Evolutionary conservation across 2,797 vertebrate genomes (phyloP).

Genomic region (Gymnocypris eckloni): DNA sequence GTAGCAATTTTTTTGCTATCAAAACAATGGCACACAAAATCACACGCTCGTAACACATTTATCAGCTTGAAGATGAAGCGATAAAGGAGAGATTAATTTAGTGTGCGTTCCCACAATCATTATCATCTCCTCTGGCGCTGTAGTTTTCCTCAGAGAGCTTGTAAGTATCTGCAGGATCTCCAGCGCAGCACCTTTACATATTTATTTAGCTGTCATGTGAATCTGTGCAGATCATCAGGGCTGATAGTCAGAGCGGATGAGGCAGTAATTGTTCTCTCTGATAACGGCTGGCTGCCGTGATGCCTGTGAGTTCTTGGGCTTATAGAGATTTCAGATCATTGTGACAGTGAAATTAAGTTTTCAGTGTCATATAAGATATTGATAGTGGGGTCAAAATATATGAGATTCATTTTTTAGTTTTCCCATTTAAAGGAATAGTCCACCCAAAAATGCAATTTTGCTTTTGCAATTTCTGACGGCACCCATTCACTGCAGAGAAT

Average conservation of each 20-base stretch:
- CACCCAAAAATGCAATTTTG: neutral
- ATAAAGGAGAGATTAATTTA: conserved; percentile 73
- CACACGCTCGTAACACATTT: neutral
- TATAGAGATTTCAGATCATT: conserved; percentile 66
- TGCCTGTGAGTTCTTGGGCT: conserved; percentile 71
- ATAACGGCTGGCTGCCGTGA: conserved; percentile 71
- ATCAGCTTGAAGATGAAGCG: conserved; percentile 56
- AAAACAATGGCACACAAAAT: conserved; percentile 32
- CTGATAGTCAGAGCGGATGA: conserved; percentile 80
- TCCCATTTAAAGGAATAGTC: neutral
- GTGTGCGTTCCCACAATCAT: conserved; percentile 67
- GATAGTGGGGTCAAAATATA: neutral
- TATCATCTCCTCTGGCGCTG: conserved; percentile 45
- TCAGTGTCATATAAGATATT: neutral
- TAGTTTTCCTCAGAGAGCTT: conserved; percentile 50
- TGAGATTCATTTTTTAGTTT: neutral
- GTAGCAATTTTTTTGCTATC: conserved; percentile 6
- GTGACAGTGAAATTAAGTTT: conserved; percentile 13
- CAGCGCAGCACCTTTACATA: conserved; percentile 74
- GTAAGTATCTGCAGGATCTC: conserved; percentile 72
- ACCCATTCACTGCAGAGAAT: neutral
- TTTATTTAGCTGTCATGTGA: conserved; percentile 83
- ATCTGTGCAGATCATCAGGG: conserved; percentile 80
- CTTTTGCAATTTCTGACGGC: neutral
- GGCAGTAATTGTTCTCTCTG: conserved; percentile 76